phyloP scores from a whole-genome alignment of 2,113 vertebrate genomes.

The Aythya baeri region DNA sequence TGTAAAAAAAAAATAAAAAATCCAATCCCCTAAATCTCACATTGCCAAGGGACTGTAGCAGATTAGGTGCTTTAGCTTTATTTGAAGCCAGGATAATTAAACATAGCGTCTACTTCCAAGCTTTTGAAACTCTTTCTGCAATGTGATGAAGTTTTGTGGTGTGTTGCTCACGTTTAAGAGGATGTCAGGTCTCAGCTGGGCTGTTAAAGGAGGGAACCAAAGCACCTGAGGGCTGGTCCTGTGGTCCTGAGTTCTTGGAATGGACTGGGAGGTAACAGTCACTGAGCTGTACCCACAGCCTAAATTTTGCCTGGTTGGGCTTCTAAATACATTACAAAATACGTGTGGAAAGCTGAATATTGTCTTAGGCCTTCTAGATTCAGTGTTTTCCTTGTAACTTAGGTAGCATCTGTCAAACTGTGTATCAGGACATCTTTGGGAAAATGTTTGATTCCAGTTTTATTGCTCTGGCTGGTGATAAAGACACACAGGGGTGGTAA shows the following conservation, averaged over 20 bases:
- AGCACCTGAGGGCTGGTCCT: background rate
- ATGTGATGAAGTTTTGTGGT: background rate
- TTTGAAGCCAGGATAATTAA: background rate
- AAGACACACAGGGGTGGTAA: background rate
- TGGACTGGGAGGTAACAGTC: background rate
- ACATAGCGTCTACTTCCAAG: background rate
- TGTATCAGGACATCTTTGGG: fast-evolving
- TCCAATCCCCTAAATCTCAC: background rate
- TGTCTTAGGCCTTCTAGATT: background rate
- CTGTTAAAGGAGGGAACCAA: background rate
- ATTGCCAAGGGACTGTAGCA: background rate
- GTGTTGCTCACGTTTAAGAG: background rate
- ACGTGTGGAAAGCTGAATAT: background rate
- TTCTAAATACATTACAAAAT: background rate
- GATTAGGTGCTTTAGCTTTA: background rate
- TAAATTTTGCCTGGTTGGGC: background rate
- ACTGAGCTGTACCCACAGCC: background rate
- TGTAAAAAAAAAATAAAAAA: background rate
- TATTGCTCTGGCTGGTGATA: background rate
- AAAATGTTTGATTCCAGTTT: background rate
- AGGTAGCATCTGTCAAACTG: background rate
- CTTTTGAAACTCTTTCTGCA: background rate
- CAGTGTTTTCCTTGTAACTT: background rate
- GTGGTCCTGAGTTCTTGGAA: background rate
- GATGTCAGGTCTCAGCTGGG: background rate